These are phyloP conservation scores for Amphimallon solstitiale DNA, from an alignment of 2,888 invertebrate genomes.

Conservation along the genomic window DNA sequence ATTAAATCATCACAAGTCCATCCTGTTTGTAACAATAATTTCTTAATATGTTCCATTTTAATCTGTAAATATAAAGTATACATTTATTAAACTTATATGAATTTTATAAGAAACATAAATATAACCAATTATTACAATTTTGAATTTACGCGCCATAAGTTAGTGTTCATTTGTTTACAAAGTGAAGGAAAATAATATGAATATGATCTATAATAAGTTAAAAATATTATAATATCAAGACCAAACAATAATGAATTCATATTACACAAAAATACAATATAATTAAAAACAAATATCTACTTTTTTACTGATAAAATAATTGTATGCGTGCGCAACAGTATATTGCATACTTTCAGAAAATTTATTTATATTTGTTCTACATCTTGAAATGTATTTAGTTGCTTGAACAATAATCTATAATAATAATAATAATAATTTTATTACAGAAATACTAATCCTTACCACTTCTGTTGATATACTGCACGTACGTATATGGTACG, in stretches of 20 bases:
- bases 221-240: too few species aligned
- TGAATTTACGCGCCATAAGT: conserved; percentile 18
- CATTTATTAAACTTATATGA: background rate
- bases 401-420: too few species aligned
- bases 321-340: conserved; percentile 21
- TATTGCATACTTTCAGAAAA: conserved; percentile 11
- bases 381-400: too few species aligned
- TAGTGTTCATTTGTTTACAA: conserved; percentile 19
- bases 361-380: background rate
- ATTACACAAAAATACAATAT: too few species aligned
- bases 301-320: conserved; percentile 7
- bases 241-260: too few species aligned
- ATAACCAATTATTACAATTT: conserved; percentile 8
- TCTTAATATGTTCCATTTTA: conserved; percentile 50
- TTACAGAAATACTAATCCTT: background rate
- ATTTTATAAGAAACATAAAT: conserved; percentile 10
- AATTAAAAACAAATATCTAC: too few species aligned
- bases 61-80: conserved; percentile 6
- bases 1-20: conserved; percentile 55
- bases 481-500: background rate
- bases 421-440: background rate
- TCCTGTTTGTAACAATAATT: conserved; percentile 52
- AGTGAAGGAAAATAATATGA: background rate
- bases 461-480: conserved; percentile 10
- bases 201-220: too few species aligned